phyloP scores from a whole-genome alignment of 2,888 invertebrate genomes.

The Lasioglossum figueresi region DNA sequence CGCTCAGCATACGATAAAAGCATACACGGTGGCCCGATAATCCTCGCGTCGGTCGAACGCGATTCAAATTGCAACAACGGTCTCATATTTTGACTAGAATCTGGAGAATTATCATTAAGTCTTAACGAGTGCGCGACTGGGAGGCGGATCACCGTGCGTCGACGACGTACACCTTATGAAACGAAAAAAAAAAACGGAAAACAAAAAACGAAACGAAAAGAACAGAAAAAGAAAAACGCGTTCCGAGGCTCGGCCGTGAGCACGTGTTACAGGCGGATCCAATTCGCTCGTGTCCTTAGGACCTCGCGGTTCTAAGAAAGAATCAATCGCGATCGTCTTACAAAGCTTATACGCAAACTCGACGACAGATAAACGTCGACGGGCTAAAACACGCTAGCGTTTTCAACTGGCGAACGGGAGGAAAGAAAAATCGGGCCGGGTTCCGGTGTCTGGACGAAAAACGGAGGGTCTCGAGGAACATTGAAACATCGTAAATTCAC shows the following conservation, averaged over 20 bases:
- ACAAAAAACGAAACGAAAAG: neutral
- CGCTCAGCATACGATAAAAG: neutral
- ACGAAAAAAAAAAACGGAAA: neutral
- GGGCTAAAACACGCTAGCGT: conserved; percentile 26
- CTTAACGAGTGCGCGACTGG: conserved; percentile 1
- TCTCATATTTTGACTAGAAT: conserved; percentile 71
- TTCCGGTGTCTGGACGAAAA: neutral
- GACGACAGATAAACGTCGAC: conserved; percentile 29
- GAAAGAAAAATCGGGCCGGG: conserved; percentile 1
- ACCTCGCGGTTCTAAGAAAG: conserved; percentile 33
- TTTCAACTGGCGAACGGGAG: conserved; percentile 20
- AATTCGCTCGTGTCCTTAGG: neutral
- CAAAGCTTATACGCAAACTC: conserved; percentile 42
- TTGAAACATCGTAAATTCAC: conserved; percentile 43
- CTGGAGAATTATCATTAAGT: conserved; percentile 38
- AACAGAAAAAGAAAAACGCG: neutral
- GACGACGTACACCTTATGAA: neutral
- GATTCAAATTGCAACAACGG: conserved; percentile 30
- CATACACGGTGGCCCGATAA: neutral
- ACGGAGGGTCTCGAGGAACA: conserved; percentile 49
- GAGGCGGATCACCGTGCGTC: neutral
- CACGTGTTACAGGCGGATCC: conserved; percentile 45
- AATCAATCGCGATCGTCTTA: conserved; percentile 15
- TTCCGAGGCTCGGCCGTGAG: conserved; percentile 47
- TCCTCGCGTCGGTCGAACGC: conserved; percentile 3